Evolutionary conservation across 2,888 invertebrate genomes (phyloP).

Genomic region (Nomada ruficornis): DNA sequence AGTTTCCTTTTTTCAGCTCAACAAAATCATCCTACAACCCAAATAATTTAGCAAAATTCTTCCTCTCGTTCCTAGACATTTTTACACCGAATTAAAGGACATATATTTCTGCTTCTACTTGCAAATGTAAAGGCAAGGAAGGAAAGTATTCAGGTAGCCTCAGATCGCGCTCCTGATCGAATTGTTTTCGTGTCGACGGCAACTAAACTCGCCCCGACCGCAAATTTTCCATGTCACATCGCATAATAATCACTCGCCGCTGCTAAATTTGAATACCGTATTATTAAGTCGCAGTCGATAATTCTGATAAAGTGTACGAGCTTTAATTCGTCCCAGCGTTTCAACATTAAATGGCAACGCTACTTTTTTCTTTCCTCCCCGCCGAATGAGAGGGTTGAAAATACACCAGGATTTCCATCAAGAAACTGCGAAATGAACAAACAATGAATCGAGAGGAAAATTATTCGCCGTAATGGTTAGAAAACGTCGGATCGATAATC

Average conservation of each 20-base stretch:
- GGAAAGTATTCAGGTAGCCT: too few species aligned
- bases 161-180: conserved; percentile 1
- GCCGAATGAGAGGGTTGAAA: too few species aligned
- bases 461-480: not conserved
- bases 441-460: too few species aligned
- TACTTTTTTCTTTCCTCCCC: not conserved
- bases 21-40: too few species aligned
- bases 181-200: conserved; percentile 4
- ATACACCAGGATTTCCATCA: too few species aligned
- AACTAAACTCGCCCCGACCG: not conserved
- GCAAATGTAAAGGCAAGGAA: not conserved
- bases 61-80: too few species aligned
- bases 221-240: conserved; percentile 24
- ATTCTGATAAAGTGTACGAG: not conserved
- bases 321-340: conserved; percentile 3
- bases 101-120: too few species aligned
- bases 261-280: conserved; percentile 12
- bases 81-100: too few species aligned
- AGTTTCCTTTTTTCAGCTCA: not conserved
- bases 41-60: too few species aligned
- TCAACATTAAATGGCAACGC: not conserved
- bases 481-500: conserved; percentile 14
- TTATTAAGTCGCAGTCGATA: conserved; percentile 22
- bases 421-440: not conserved
- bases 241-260: conserved; percentile 2